phyloP scores from a whole-genome alignment of 2,113 vertebrate genomes.

The Crotalus viridis region DNA sequence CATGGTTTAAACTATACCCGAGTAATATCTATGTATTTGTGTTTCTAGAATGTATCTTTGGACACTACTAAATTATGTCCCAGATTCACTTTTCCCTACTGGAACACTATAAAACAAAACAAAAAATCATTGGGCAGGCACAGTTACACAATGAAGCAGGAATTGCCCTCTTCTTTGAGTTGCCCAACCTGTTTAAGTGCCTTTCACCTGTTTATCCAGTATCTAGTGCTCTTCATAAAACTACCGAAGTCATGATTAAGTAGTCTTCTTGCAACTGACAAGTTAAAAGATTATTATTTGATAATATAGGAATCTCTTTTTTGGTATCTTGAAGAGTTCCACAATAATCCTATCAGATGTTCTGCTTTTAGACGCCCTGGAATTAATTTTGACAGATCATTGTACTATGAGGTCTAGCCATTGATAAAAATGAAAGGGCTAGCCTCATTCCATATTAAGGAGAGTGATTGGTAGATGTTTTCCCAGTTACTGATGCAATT shows the following conservation, averaged over 20 bases:
- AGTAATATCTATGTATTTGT: background rate
- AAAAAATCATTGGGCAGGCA: background rate
- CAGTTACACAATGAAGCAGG: background rate
- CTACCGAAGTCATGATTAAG: background rate
- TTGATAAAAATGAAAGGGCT: background rate
- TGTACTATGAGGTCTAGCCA: background rate
- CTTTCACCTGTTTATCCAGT: background rate
- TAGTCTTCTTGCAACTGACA: background rate
- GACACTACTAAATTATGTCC: background rate
- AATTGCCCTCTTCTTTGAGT: background rate
- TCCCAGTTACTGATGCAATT: background rate
- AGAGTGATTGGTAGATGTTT: background rate
- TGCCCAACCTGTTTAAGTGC: background rate
- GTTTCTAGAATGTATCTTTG: background rate
- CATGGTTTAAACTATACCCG: background rate
- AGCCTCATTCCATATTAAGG: background rate
- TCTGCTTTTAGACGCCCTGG: background rate
- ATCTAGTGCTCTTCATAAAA: background rate
- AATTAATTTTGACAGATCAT: background rate
- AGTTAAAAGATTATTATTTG: background rate
- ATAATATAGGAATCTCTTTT: background rate
- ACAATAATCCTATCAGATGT: background rate
- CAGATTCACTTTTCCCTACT: background rate
- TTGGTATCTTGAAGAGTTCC: background rate
- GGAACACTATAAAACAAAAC: background rate